Evolutionary conservation across 2,888 invertebrate species (phyloP).

Genomic region (Phaedon cochleariae): DNA sequence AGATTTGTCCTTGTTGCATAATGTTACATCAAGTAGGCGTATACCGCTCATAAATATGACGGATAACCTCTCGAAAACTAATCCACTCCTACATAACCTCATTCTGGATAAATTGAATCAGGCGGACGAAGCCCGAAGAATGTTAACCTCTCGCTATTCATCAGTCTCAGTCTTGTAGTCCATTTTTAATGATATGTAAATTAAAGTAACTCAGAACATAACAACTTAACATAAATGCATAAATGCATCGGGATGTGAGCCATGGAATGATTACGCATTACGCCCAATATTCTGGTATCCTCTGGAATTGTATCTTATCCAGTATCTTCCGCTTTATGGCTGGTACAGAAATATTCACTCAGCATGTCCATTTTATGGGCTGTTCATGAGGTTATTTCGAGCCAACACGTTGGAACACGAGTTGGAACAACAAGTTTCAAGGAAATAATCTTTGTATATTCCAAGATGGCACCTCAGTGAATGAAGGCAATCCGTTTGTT

Average conservation of each 20-base stretch:
- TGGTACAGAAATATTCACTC: not conserved
- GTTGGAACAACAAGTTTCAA: too few species aligned
- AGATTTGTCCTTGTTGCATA: conserved; percentile 12
- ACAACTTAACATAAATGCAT: conserved; percentile 26
- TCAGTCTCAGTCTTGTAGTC: conserved; percentile 24
- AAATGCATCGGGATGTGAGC: conserved; percentile 39
- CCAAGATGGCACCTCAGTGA: too few species aligned
- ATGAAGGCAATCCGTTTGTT: too few species aligned
- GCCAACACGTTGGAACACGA: too few species aligned
- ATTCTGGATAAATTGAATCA: conserved; percentile 29
- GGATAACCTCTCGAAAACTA: conserved; percentile 22
- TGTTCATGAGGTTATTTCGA: too few species aligned
- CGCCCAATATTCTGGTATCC: conserved; percentile 30
- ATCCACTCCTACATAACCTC: conserved; percentile 26
- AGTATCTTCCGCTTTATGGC: not conserved
- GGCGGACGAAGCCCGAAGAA: conserved; percentile 11
- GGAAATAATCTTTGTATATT: too few species aligned
- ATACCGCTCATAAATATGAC: conserved; percentile 19
- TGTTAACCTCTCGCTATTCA: conserved; percentile 19
- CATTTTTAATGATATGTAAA: conserved; percentile 31
- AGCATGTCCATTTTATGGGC: too few species aligned
- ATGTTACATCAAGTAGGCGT: conserved; percentile 23
- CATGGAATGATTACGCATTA: conserved; percentile 25
- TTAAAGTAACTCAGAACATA: conserved; percentile 21
- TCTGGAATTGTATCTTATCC: conserved; percentile 1